A percentile compares a stretch with the other conserved stretches of the same genome.
These are phyloP conservation scores for Ascidia mentula DNA, from an alignment of 23 tunicate species.

Conservation along the genomic window DNA sequence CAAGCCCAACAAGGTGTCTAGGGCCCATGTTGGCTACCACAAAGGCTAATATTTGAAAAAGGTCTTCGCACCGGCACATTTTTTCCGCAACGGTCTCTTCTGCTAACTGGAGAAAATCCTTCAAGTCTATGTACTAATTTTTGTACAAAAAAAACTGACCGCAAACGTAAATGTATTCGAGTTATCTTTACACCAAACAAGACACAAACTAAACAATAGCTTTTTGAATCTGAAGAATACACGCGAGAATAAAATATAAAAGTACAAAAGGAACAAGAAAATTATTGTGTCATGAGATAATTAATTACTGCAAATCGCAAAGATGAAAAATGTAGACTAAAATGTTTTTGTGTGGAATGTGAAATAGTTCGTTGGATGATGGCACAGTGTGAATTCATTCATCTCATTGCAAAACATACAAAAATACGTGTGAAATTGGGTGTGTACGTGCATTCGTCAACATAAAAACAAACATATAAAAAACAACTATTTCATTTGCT, in stretches of 20 bases:
- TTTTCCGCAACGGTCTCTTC: too few relatives aligned
- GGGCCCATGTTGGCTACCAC: too few relatives aligned
- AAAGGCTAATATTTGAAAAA: too few relatives aligned
- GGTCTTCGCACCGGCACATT: too few relatives aligned
- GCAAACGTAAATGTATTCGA: too few relatives aligned
- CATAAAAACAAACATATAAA: neutral
- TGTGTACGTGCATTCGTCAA: neutral
- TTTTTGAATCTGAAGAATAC: neutral
- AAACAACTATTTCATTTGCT: neutral
- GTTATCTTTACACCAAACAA: too few relatives aligned
- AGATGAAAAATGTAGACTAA: neutral
- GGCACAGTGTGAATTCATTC: slow-evolving; percentile 9
- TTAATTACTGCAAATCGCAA: slow-evolving; percentile 12
- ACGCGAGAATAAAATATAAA: neutral
- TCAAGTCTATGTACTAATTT: too few relatives aligned
- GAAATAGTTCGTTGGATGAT: neutral
- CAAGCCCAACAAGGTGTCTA: too few relatives aligned
- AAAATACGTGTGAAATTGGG: neutral
- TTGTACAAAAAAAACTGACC: too few relatives aligned
- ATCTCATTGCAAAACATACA: neutral
- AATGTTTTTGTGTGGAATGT: neutral
- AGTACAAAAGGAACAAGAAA: neutral
- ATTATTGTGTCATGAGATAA: neutral
- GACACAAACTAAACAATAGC: too few relatives aligned
- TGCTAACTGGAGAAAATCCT: too few relatives aligned